Conservation (phyloP, 2,797 vertebrate genomes). For the Mallotus villosus region DNA sequence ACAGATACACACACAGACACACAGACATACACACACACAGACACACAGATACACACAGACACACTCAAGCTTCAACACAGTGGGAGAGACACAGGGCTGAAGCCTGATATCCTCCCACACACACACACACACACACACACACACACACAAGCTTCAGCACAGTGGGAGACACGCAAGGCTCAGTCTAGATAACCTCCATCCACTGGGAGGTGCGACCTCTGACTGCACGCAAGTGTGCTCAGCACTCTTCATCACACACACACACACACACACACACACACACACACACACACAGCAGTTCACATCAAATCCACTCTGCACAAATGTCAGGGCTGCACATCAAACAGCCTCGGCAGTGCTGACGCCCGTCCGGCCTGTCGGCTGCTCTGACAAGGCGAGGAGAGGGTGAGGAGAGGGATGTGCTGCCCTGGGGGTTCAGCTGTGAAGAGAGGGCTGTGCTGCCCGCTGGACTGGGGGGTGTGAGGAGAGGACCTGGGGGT, state of each 20-base stretch:
- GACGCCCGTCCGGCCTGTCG: too few species aligned
- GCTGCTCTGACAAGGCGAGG: too few species aligned
- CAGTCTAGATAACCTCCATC: background rate
- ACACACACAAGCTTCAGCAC: slow-evolving; percentile 18
- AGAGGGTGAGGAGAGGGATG: too few species aligned
- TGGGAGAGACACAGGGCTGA: slow-evolving; percentile 3
- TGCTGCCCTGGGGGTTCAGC: too few species aligned
- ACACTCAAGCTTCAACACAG: slow-evolving; percentile 22
- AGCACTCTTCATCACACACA: background rate
- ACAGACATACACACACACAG: slow-evolving; percentile 5
- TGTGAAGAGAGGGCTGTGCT: too few species aligned
- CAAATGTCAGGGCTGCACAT: background rate
- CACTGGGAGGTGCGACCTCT: background rate
- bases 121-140: slow-evolving; percentile 8
- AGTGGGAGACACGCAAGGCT: slow-evolving; percentile 13
- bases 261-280: background rate
- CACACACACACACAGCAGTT: slow-evolving; percentile 4
- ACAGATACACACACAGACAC: slow-evolving; percentile 3
- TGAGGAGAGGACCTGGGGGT: too few species aligned
- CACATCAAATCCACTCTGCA: too few species aligned
- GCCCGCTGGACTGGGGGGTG: too few species aligned
- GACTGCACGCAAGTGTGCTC: background rate
- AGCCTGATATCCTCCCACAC: background rate
- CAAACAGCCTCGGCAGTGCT: background rate
- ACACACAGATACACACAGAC: slow-evolving; percentile 2